Evolutionary conservation across 2,113 vertebrate genomes (phyloP).

Genomic region (Lates calcarifer): DNA sequence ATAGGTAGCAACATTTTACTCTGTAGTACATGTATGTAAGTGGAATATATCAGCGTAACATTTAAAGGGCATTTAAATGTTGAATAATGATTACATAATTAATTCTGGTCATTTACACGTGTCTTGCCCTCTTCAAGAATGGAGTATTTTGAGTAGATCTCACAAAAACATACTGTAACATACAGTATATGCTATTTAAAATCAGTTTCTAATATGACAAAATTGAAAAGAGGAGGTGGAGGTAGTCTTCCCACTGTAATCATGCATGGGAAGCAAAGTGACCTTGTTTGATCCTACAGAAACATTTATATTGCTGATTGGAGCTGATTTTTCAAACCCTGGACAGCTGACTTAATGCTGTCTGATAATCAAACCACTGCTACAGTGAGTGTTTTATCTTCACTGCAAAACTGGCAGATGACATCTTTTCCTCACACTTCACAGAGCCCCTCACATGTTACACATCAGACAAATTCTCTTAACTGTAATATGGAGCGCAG

Average conservation of each 20-base stretch:
- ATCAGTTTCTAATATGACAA: background rate
- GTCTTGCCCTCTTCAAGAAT: background rate
- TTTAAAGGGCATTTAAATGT: background rate
- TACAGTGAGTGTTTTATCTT: constrained; percentile 5
- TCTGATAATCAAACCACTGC: constrained; percentile 19
- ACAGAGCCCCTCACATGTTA: constrained; percentile 61
- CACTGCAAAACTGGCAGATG: constrained; percentile 11
- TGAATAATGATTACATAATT: background rate
- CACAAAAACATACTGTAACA: background rate
- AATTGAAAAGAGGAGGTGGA: background rate
- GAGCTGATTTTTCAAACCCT: constrained; percentile 42
- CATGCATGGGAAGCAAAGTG: constrained; percentile 27
- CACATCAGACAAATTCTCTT: constrained; percentile 35
- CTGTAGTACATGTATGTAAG: background rate
- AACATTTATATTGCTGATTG: constrained; percentile 58
- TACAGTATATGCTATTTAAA: constrained; percentile 11
- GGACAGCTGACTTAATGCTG: constrained; percentile 25
- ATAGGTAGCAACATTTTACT: background rate
- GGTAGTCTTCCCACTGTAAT: background rate
- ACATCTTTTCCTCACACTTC: constrained; percentile 19
- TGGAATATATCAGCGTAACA: background rate
- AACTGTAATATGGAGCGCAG: constrained; percentile 40
- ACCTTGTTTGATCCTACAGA: constrained; percentile 52
- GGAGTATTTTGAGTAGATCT: constrained; percentile 17
- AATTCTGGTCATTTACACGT: background rate